Evolutionary conservation across 2,888 invertebrate genomes (phyloP), one percentile per base, ranked within the genome.

Genomic region (Diogma glabrata): DNA sequence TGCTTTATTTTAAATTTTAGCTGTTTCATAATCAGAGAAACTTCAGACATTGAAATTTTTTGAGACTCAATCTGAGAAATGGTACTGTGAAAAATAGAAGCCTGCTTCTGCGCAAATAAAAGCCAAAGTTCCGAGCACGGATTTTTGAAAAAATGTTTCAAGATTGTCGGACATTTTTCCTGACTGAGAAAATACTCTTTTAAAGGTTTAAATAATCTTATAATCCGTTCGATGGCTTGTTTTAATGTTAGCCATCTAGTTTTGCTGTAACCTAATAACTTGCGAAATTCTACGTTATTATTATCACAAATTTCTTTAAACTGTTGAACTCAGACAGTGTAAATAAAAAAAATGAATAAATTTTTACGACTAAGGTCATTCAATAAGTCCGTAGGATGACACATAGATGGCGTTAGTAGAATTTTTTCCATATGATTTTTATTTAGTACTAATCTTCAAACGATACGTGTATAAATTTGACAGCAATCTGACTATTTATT

Each of bases 61-160:
- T 33, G 33, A n/a, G n/a, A n/a, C n/a, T n/a, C n/a, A 33, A 33
- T 33, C 33, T 33, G 40, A 40, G 40, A 40, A 40, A 40, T 40
- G 40, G 9, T 40, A 40, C 40, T 40, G 40, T 40, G 40, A 19
- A 40, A 19, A 19, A 40, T 40, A 19, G 40, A 40, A 40, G 17
- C 40, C 40, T 40, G 40, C 10, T 12, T 40, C 9, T 40, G 40
- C 40, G 40, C 5, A 40, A 40, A 40, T 40, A 40, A 40, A 3
- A 40, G 33, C 6, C 33, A 33, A 33, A 33, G 33, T 7, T 33
- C 33, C 33, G 33, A 33, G 4, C 33, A 40, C 10, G 19, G 40
- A 40, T 19, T 12, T 19, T 36, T 36, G 36, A 36, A 36, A 36
- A 33, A 36, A 36, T 36, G 36, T 36, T 36, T 36, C 17, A 36